Percentiles rank a stretch among this genome's conserved stretches.
phyloP scores from a whole-genome alignment of 2,888 invertebrate species.

The Molorchus minor region DNA sequence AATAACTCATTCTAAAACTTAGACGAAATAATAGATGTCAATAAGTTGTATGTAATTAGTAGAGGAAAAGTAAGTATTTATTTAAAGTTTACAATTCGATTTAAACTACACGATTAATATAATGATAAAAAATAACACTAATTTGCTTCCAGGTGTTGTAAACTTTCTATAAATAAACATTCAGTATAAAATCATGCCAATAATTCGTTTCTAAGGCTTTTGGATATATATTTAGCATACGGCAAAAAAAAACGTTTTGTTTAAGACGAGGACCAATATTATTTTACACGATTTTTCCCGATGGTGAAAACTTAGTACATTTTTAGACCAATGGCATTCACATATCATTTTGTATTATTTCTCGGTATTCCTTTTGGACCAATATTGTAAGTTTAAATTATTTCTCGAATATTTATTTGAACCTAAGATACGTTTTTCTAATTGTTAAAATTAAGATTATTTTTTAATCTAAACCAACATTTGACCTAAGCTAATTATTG shows the following conservation, averaged over 20 bases:
- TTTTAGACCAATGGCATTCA: conserved; percentile 21
- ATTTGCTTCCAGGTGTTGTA: conserved; percentile 49
- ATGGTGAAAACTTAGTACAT: conserved; percentile 16
- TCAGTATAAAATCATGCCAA: conserved; percentile 59
- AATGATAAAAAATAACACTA: conserved; percentile 27
- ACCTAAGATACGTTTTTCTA: not conserved
- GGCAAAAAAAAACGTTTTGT: conserved; percentile 1
- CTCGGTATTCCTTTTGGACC: conserved; percentile 34
- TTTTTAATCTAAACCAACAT: conserved; percentile 7
- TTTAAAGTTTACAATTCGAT: conserved; percentile 57
- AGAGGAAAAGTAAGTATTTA: conserved; percentile 57
- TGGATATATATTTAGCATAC: not conserved
- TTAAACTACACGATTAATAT: conserved; percentile 34
- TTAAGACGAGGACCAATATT: conserved; percentile 18
- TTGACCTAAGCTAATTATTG: conserved; percentile 53
- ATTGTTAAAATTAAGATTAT: conserved; percentile 5
- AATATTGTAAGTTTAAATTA: conserved; percentile 29
- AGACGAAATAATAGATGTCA: conserved; percentile 58
- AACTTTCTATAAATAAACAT: conserved; percentile 49
- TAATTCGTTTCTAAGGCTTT: conserved; percentile 50
- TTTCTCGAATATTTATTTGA: conserved; percentile 22
- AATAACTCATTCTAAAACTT: conserved; percentile 58
- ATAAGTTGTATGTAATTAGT: conserved; percentile 56
- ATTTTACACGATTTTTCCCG: conserved; percentile 5
- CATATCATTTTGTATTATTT: conserved; percentile 39